Percentiles rank a stretch among this genome's conserved stretches.
Evolutionary conservation across 2,888 invertebrate genomes (phyloP).

Genomic region (Troides oblongomaculatus): DNA sequence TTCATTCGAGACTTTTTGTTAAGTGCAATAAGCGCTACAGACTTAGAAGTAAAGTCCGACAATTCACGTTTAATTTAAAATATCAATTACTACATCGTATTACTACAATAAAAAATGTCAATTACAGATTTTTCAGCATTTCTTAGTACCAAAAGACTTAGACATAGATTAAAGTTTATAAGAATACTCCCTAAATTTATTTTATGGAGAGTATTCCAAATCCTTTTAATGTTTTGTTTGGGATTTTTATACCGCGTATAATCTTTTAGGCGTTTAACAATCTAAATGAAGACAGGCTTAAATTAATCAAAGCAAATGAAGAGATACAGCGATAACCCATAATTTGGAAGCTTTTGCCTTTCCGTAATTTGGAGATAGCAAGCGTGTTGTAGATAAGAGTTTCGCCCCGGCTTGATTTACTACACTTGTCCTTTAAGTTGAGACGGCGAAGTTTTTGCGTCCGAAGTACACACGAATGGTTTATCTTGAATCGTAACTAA

Average conservation of each 20-base stretch:
- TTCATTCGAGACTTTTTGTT: conserved; percentile 22
- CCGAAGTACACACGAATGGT: conserved; percentile 58
- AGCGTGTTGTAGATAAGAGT: conserved; percentile 61
- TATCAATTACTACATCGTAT: too few relatives aligned
- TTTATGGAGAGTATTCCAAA: too few relatives aligned
- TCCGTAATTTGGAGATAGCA: conserved; percentile 65
- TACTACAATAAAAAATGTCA: too few relatives aligned
- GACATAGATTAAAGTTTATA: too few relatives aligned
- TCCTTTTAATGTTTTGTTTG: too few relatives aligned
- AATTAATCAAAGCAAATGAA: conserved; percentile 35
- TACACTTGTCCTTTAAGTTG: conserved; percentile 64
- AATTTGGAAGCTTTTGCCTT: conserved; percentile 48
- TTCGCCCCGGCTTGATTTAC: conserved; percentile 61
- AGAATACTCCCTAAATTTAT: too few relatives aligned
- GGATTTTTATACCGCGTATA: too few relatives aligned
- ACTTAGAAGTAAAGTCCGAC: conserved; percentile 28
- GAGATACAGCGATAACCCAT: conserved; percentile 40
- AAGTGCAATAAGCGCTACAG: conserved; percentile 28
- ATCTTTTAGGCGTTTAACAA: too few relatives aligned
- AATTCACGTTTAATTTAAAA: conserved; percentile 16
- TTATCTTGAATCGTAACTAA: conserved; percentile 55
- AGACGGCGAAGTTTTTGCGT: conserved; percentile 68
- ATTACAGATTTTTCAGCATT: too few relatives aligned
- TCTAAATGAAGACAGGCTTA: conserved; percentile 3
- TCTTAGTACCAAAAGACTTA: too few relatives aligned